Evolutionary conservation across 2,797 vertebrate genomes (phyloP).

Genomic region (Coranthus polyacanthus): DNA sequence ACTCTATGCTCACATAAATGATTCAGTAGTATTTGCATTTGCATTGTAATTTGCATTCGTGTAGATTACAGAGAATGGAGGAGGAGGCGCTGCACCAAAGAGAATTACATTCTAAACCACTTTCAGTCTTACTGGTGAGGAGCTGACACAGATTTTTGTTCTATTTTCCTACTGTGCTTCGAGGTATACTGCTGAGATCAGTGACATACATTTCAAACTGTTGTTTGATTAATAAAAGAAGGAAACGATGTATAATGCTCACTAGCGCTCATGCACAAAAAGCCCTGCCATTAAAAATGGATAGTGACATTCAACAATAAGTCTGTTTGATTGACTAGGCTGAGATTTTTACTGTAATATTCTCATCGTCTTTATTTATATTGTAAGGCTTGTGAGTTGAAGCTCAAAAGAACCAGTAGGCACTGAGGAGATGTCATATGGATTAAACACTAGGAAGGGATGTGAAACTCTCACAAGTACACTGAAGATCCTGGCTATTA

Average conservation of each 20-base stretch:
- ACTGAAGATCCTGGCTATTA: conserved; percentile 81
- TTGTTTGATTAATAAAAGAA: conserved; percentile 88
- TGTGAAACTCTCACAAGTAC: conserved; percentile 77
- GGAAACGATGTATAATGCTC: conserved; percentile 80
- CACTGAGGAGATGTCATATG: conserved; percentile 80
- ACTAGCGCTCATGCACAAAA: conserved; percentile 73
- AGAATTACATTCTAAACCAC: conserved; percentile 78
- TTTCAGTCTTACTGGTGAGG: conserved; percentile 73
- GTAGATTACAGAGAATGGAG: conserved; percentile 80
- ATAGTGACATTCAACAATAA: conserved; percentile 79
- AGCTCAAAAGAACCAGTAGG: conserved; percentile 75
- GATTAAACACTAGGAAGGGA: conserved; percentile 81
- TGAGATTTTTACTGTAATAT: conserved; percentile 80
- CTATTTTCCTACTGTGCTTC: conserved; percentile 74
- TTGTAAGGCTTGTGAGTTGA: conserved; percentile 73
- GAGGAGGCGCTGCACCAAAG: conserved; percentile 78
- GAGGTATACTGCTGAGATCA: conserved; percentile 81
- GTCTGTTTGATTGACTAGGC: conserved; percentile 82
- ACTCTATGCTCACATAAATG: conserved; percentile 76
- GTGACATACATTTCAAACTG: conserved; percentile 83
- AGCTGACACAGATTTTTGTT: conserved; percentile 79
- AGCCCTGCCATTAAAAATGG: conserved; percentile 83
- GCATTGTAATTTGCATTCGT: conserved; percentile 83
- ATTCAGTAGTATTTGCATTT: conserved; percentile 84
- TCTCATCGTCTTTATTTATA: conserved; percentile 83